Conservation (phyloP, 2,888 invertebrate genomes). For the Lutraria lutraria region DNA sequence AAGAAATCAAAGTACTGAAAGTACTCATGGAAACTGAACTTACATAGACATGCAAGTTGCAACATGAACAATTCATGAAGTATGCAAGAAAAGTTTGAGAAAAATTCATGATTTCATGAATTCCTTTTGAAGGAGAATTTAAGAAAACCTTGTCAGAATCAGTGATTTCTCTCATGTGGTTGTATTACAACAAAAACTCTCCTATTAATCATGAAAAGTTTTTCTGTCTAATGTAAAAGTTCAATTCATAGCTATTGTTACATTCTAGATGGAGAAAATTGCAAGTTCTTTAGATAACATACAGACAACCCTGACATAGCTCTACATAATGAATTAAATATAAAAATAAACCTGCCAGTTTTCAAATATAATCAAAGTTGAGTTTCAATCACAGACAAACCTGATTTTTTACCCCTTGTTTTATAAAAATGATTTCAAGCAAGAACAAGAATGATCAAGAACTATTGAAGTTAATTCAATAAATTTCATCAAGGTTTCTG, state of each 20-base stretch:
- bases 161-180: background rate
- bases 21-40: too few relatives aligned
- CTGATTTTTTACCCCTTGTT: background rate
- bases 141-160: background rate
- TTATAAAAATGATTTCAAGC: background rate
- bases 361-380: background rate
- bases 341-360: background rate
- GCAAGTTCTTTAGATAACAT: background rate
- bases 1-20: too few relatives aligned
- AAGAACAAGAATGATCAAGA: background rate
- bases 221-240: constrained; percentile 1
- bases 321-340: background rate
- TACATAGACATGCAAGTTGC: too few relatives aligned
- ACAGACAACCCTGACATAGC: background rate
- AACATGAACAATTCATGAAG: too few relatives aligned
- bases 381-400: background rate
- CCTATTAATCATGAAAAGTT: background rate
- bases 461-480: background rate
- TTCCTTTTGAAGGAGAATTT: background rate
- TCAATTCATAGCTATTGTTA: background rate
- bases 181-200: background rate
- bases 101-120: too few relatives aligned
- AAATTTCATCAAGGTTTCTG: background rate
- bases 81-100: too few relatives aligned
- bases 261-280: background rate